phyloP scores from a whole-genome alignment of 2,797 vertebrate genomes.

The Clarias pachynema region DNA sequence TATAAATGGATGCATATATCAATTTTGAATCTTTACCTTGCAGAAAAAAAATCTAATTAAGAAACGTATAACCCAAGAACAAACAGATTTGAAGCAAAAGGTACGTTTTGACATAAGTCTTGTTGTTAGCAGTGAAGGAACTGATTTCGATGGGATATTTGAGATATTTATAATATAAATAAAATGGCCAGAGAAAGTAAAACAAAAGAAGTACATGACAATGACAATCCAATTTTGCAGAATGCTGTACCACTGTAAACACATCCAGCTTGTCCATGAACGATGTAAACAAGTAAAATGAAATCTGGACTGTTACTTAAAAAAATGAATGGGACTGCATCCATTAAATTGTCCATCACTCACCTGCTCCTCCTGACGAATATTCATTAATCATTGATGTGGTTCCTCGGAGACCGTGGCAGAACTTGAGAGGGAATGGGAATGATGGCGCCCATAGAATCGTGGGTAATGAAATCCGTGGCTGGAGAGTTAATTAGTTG shows the following conservation, averaged over 20 bases:
- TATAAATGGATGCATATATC: constrained; percentile 34
- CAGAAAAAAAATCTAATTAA: not conserved
- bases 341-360: constrained; percentile 11
- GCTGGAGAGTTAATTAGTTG: constrained; percentile 76
- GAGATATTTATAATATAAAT: not conserved
- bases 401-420: not conserved
- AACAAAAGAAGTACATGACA: not conserved
- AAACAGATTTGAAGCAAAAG: not conserved
- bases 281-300: not conserved
- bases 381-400: constrained; percentile 11
- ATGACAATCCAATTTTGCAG: not conserved
- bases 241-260: not conserved
- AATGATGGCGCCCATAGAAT: constrained; percentile 55
- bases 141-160: constrained; percentile 1
- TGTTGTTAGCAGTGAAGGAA: not conserved
- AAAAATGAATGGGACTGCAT: not conserved
- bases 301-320: not conserved
- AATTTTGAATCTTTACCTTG: constrained; percentile 22
- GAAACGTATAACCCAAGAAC: constrained; percentile 6
- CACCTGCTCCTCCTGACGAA: not conserved
- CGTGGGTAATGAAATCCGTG: constrained; percentile 78
- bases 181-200: not conserved
- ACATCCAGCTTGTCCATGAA: not conserved
- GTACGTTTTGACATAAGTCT: not conserved
- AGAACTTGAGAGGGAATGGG: not conserved